phyloP scores from a whole-genome alignment of 2,888 invertebrate genomes.

The Helicoverpa assulta region DNA sequence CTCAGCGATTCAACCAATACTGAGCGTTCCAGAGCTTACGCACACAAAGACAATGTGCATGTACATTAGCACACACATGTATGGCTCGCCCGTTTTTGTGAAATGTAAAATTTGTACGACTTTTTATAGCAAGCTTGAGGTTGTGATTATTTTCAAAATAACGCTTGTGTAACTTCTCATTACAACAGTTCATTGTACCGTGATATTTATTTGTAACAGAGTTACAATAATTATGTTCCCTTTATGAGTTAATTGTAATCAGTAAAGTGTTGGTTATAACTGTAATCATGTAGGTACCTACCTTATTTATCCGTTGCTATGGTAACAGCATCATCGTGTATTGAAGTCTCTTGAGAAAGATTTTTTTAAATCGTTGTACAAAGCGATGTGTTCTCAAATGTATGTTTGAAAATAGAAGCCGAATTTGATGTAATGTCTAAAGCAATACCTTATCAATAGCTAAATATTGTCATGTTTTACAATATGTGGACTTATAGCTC shows the following conservation, averaged over 20 bases:
- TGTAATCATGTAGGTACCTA: neutral
- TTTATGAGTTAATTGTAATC: neutral
- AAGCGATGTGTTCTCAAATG: too few species aligned
- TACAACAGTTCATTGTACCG: slow-evolving; percentile 1
- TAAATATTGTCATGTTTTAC: neutral
- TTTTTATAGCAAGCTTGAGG: slow-evolving; percentile 13
- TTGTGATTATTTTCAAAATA: slow-evolving; percentile 11
- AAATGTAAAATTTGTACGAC: too few species aligned
- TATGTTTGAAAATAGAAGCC: neutral
- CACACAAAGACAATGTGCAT: too few species aligned
- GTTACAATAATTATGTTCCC: neutral
- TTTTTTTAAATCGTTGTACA: neutral
- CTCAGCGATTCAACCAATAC: too few species aligned
- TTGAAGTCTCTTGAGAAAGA: neutral
- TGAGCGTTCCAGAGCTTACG: too few species aligned
- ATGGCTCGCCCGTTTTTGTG: too few species aligned
- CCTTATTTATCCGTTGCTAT: neutral
- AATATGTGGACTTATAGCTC: too few species aligned
- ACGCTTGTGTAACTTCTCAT: neutral
- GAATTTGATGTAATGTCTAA: neutral
- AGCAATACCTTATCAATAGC: neutral
- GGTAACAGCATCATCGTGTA: slow-evolving; percentile 1
- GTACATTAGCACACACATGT: neutral
- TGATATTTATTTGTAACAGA: neutral
- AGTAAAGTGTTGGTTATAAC: neutral